Evolutionary conservation across 2,797 vertebrate species (phyloP), one percentile per base, ranked within the genome.

Genomic region (Odontamblyopus lacepedii): DNA sequence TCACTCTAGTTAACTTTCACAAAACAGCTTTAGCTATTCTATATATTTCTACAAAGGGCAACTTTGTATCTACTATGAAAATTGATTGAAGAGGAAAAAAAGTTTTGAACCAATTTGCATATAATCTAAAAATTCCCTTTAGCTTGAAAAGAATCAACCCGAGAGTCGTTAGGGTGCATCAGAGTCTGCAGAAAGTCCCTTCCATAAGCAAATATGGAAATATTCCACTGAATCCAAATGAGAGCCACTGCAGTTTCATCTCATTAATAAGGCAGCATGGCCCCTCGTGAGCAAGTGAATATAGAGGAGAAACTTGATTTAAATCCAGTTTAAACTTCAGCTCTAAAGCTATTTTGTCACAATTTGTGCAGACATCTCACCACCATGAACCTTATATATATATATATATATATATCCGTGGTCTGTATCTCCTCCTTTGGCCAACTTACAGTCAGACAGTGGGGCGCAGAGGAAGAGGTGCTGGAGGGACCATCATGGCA

Each of bases 191-290:
- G 63, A 87, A 90, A 88, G 85, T 85, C 70, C 83, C 79, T 48
- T 84, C 72, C 78, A 89, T 87, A 90, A 89, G 89, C 82, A 90
- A 88, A 90, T 91, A 90, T 89, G 85, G 83, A 90, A 89, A 89
- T 90, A 78, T 81, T 82, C 73, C 65, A 53, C 80, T 80, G 69
- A 87, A 91, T 90, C 84, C 77, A 89, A 90, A 92, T 91, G 85
- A 89, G 83, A 80, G 75, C 41, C 70, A 68, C 62, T 67, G 82
- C 75, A 76, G 82, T 86, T 89, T 87, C 64, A 78, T 89, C 75
- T 80, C 74, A 83, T 85, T 86, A 88, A 79, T 84, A 87, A 81
- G 78, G 78, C 76, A 29, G 76, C 77, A 38, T 26, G 56, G 75
- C 65, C 85, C 62, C 76, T 69, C 62, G 81, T 85, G 83, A 76